Evolutionary conservation across 2,888 invertebrate species (phyloP).

Genomic region (Metacarcinus magister): DNA sequence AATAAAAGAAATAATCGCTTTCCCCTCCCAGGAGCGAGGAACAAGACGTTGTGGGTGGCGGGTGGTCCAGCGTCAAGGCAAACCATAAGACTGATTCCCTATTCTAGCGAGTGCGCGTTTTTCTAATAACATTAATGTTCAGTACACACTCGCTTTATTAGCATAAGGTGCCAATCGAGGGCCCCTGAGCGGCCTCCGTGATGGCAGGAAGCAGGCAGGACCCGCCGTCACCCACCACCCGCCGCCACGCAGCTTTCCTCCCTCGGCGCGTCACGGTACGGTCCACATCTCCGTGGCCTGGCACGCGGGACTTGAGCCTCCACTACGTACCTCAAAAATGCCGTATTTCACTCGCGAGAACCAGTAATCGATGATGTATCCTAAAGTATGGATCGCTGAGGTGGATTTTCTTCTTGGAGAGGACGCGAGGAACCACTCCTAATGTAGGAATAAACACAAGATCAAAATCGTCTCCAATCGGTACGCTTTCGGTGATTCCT

Average conservation of each 20-base stretch:
- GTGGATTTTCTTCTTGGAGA: slow-evolving; percentile 58
- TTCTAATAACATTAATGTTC: slow-evolving; percentile 79
- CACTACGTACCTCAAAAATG: slow-evolving; percentile 74
- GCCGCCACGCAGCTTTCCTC: slow-evolving; percentile 43
- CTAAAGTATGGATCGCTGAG: slow-evolving; percentile 68
- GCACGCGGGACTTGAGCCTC: slow-evolving; percentile 3
- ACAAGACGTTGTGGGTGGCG: neutral
- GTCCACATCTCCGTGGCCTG: slow-evolving; percentile 41
- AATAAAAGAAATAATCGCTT: neutral
- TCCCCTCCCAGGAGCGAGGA: neutral
- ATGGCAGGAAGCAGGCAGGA: slow-evolving; percentile 27
- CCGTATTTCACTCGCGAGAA: slow-evolving; percentile 62
- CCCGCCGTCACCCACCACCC: neutral
- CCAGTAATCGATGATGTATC: slow-evolving; percentile 72
- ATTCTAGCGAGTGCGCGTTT: slow-evolving; percentile 74
- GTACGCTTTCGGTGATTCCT: slow-evolving; percentile 65
- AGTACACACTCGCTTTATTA: slow-evolving; percentile 75
- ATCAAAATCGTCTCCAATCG: slow-evolving; percentile 74
- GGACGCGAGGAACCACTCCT: slow-evolving; percentile 66
- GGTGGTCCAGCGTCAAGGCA: slow-evolving; percentile 54
- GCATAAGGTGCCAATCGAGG: slow-evolving; percentile 75
- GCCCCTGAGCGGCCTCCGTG: slow-evolving; percentile 63
- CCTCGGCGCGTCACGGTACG: neutral
- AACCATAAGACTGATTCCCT: slow-evolving; percentile 71
- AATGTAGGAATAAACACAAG: slow-evolving; percentile 73